Conservation (phyloP, 2,888 invertebrate genomes). For the Ormia ochracea region DNA sequence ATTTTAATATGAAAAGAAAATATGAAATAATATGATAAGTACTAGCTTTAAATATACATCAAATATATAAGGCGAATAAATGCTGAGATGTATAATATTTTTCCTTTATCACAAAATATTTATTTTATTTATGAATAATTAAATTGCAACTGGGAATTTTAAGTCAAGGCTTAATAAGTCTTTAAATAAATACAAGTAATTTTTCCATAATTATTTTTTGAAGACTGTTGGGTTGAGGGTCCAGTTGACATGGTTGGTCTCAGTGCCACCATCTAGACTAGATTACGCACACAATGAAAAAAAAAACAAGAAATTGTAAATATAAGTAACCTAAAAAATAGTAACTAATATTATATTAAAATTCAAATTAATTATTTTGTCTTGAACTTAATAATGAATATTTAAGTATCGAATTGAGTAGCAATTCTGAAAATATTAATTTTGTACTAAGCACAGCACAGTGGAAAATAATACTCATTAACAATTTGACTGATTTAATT, state of each 20-base stretch:
- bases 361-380: not conserved
- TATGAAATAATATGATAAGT: not conserved
- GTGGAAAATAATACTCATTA: too few species aligned
- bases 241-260: too few species aligned
- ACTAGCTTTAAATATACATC: not conserved
- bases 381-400: too few species aligned
- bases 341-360: not conserved
- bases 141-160: not conserved
- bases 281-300: too few species aligned
- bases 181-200: not conserved
- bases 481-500: too few species aligned
- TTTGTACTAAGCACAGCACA: too few species aligned
- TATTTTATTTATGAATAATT: not conserved
- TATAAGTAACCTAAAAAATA: not conserved
- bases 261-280: too few species aligned
- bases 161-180: not conserved
- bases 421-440: too few species aligned
- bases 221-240: too few species aligned
- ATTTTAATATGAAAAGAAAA: not conserved
- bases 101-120: not conserved
- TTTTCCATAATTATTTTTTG: too few species aligned
- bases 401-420: too few species aligned
- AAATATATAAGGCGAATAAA: not conserved
- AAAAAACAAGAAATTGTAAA: too few species aligned
- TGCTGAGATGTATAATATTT: not conserved